These are phyloP conservation scores for Penelope pileata DNA, from an alignment of 2,113 vertebrate genomes.

Conservation along the genomic window DNA sequence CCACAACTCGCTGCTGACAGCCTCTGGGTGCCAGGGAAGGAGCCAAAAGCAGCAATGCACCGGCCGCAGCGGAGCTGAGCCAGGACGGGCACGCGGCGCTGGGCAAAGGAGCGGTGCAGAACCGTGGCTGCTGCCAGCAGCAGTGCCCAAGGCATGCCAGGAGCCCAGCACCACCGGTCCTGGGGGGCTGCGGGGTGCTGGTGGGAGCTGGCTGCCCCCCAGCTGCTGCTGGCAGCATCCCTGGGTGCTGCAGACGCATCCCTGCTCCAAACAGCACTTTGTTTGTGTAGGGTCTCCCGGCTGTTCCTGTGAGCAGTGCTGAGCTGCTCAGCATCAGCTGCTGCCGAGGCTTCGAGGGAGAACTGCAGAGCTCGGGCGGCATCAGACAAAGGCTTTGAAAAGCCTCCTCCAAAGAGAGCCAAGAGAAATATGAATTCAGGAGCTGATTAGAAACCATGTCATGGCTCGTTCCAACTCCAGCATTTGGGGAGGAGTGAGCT, in stretches of 20 bases:
- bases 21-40: not conserved
- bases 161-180: fast-evolving
- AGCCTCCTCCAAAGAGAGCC: not conserved
- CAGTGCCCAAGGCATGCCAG: not conserved
- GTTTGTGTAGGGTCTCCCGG: not conserved
- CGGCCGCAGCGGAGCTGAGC: not conserved
- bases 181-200: too few species aligned
- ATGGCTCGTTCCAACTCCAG: slow-evolving; percentile 51
- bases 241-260: not conserved
- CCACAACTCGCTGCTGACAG: slow-evolving; percentile 33
- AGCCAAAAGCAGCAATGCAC: not conserved
- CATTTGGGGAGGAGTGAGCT: slow-evolving; percentile 38
- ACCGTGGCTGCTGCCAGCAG: not conserved
- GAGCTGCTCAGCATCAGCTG: fast-evolving
- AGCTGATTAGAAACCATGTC: slow-evolving; percentile 60
- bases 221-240: not conserved
- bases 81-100: fast-evolving
- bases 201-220: too few species aligned
- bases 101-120: fast-evolving
- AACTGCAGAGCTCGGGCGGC: not conserved
- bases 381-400: not conserved
- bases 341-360: fast-evolving
- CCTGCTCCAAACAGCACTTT: fast-evolving
- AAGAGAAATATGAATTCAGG: slow-evolving; percentile 5
- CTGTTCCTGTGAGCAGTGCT: fast-evolving